These are phyloP conservation scores for Nettapus auritus DNA, from an alignment of 2,113 vertebrate genomes.

Conservation along the genomic window DNA sequence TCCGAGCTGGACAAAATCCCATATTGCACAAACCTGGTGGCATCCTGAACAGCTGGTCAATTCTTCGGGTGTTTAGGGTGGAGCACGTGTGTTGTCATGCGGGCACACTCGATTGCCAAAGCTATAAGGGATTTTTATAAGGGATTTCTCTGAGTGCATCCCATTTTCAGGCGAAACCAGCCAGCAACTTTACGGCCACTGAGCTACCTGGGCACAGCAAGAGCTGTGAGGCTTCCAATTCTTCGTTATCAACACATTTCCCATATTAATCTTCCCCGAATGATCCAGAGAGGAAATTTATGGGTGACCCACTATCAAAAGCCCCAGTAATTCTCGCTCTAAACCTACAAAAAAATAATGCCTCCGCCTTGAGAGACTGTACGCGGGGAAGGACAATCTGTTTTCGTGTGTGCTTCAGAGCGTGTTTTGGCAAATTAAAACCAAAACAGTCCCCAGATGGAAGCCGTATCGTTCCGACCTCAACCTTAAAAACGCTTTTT, in stretches of 20 bases:
- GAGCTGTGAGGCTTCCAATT: neutral
- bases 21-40: neutral
- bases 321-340: neutral
- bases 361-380: neutral
- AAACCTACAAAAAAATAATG: neutral
- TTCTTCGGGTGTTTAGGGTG: neutral
- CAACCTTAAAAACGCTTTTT: neutral
- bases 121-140: neutral
- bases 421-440: constrained; percentile 43
- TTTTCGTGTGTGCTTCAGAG: constrained; percentile 26
- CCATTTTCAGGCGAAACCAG: neutral
- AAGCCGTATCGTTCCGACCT: neutral
- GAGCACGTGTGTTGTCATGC: accelerated
- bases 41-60: neutral
- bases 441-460: constrained; percentile 32
- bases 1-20: neutral
- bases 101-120: neutral
- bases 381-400: constrained; percentile 29
- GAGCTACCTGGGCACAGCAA: neutral
- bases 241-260: neutral
- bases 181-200: neutral
- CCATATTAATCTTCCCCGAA: constrained; percentile 9
- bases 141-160: neutral
- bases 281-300: constrained; percentile 31
- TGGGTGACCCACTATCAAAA: neutral